Evolutionary conservation across 2,888 invertebrate species (phyloP), one percentile per base, ranked within the genome.

Genomic region (Cosmopolites sordidus): DNA sequence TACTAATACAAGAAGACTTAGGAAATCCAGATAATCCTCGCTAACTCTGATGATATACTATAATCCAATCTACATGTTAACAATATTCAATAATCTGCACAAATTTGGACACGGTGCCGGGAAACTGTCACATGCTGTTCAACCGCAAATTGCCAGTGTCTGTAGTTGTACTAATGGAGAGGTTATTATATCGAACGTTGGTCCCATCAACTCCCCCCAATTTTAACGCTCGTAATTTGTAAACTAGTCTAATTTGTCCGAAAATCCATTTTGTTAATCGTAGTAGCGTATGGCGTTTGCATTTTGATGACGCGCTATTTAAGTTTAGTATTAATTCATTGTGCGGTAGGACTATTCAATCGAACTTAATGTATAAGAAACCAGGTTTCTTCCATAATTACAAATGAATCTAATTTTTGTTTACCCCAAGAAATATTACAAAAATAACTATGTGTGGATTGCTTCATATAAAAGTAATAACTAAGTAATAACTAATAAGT

Each of bases 131-230:
- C 37, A 49, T 54, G 49, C 49, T 18, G 54, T 49, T 54, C 45
- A 49, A 39, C 54, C 45, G 15, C 49, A 45, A 54, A 54, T 49
- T 49, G 42, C 44, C 41, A 54, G 49, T 54, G 33, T 46, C 48
- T 45, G 41, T 45, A 48, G 41, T 44, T n/a, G 38, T 45, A 33
- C 54, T 54, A 54, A 54, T 54, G 54, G 49, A 54, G 54, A 54
- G 54, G 54, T 49, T 54, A 54, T 54, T 54, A 54, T 48, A 53
- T 48, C 44, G 48, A 54, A 54, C 44, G 54, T 40, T 12, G 16
- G 42, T 2, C 42, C 52, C 40, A 47, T 52, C 46, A 52, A 52
- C 52, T 45, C 49, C 49, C 54, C 54, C 45, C 41, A 45, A 49
- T 49, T 54, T 54, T 49, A 54, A 42, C 45, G 44, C 39, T 48